A percentile compares a stretch with the other conserved stretches of the same genome.
phyloP scores from a whole-genome alignment of 1,140 invertebrate species.

The Helicoverpa armigera region DNA sequence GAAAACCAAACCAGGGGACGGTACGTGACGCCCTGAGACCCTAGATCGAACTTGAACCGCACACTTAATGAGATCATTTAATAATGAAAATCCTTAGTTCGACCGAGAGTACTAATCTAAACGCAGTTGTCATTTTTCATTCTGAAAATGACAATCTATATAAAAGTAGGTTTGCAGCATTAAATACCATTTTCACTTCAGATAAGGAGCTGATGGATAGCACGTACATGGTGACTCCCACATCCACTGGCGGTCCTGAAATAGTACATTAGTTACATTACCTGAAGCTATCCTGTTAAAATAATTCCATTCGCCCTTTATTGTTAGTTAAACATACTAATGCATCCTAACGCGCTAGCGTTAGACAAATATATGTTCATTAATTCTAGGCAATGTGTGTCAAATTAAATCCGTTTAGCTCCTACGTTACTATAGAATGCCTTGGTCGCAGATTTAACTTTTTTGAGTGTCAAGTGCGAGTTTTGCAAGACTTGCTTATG shows the following conservation, averaged over 20 bases:
- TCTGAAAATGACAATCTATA: slow-evolving; percentile 67
- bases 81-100: slow-evolving; percentile 56
- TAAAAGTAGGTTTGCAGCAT: slow-evolving; percentile 68
- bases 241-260: slow-evolving; percentile 97
- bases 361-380: no score
- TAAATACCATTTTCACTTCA: slow-evolving; percentile 98
- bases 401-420: no score
- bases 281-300: slow-evolving; percentile 43
- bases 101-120: slow-evolving; percentile 73
- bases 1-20: slow-evolving; percentile 86
- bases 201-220: slow-evolving; percentile 99
- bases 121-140: slow-evolving; percentile 54
- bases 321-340: neutral
- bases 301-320: neutral
- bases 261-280: slow-evolving; percentile 78
- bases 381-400: no score
- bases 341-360: neutral
- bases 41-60: slow-evolving; percentile 68
- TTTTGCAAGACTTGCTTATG: no score
- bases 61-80: slow-evolving; percentile 17
- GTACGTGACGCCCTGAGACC: slow-evolving; percentile 86
- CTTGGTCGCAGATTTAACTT: no score
- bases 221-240: slow-evolving; percentile 98
- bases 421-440: no score
- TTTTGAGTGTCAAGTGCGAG: no score